Evolutionary conservation across 2,113 vertebrate genomes (phyloP).

Genomic region (Myocastor coypus): DNA sequence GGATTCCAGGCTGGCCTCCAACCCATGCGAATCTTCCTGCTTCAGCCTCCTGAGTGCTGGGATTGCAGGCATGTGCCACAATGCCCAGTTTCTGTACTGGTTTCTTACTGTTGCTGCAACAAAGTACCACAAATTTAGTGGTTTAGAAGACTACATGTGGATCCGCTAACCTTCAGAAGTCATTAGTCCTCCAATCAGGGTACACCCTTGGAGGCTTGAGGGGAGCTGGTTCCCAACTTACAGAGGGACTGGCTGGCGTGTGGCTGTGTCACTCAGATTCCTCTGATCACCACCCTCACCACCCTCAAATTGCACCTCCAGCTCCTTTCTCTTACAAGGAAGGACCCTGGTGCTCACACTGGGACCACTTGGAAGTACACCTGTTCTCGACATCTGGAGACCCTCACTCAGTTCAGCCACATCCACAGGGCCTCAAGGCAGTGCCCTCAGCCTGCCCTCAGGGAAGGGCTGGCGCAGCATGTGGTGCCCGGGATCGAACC

Average conservation of each 20-base stretch:
- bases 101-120: background rate
- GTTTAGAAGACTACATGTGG: background rate
- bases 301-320: too few relatives aligned
- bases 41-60: background rate
- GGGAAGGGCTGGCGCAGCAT: too few relatives aligned
- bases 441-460: too few relatives aligned
- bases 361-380: background rate
- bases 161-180: background rate
- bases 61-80: background rate
- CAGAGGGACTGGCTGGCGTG: background rate
- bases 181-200: background rate
- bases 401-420: background rate
- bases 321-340: background rate
- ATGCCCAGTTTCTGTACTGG: accelerated
- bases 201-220: background rate
- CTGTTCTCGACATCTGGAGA: background rate
- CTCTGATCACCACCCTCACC: too few relatives aligned
- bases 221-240: background rate
- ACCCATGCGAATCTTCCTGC: background rate
- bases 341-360: background rate
- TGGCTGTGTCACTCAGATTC: background rate
- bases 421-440: background rate
- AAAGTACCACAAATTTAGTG: background rate
- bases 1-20: background rate
- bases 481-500: too few relatives aligned